Percentiles rank a stretch among this genome's conserved stretches.
phyloP scores from a whole-genome alignment of 2,797 vertebrate genomes.

The Amblyraja radiata region DNA sequence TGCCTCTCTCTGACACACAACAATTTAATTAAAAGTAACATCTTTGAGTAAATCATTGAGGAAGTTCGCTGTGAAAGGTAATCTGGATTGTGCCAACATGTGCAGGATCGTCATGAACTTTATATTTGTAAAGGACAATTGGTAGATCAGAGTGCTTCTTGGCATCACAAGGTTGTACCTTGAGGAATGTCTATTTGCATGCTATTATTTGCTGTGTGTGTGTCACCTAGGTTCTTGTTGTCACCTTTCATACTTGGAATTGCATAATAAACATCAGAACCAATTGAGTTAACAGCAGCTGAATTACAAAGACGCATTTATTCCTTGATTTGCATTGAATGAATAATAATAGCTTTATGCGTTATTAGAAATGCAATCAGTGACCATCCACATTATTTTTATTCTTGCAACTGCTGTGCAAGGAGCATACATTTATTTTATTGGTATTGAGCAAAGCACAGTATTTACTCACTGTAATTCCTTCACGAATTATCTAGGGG shows the following conservation, averaged over 20 bases:
- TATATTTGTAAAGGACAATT: not conserved
- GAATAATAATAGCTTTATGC: not conserved
- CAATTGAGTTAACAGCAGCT: not conserved
- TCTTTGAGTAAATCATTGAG: conserved; percentile 3
- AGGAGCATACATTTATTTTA: not conserved
- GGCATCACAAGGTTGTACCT: not conserved
- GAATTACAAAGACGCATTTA: not conserved
- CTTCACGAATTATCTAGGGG: not conserved
- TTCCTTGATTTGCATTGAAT: not conserved
- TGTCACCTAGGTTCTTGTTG: not conserved
- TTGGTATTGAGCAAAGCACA: too few relatives aligned
- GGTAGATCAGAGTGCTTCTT: not conserved
- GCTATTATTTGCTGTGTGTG: not conserved
- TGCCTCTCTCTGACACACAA: not conserved
- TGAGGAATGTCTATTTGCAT: not conserved
- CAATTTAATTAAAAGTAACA: conserved; percentile 19
- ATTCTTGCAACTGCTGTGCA: not conserved
- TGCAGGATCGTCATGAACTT: not conserved
- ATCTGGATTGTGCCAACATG: not conserved
- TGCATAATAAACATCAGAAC: not conserved
- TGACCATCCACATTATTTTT: not conserved
- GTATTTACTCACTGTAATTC: not conserved
- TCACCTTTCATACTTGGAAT: not conserved
- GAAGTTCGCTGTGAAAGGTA: not conserved
- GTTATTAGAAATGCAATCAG: not conserved